A percentile compares a stretch with the other conserved stretches of the same genome.
phyloP scores from a whole-genome alignment of 1,140 invertebrate species.

The Drosophila asahinai region DNA sequence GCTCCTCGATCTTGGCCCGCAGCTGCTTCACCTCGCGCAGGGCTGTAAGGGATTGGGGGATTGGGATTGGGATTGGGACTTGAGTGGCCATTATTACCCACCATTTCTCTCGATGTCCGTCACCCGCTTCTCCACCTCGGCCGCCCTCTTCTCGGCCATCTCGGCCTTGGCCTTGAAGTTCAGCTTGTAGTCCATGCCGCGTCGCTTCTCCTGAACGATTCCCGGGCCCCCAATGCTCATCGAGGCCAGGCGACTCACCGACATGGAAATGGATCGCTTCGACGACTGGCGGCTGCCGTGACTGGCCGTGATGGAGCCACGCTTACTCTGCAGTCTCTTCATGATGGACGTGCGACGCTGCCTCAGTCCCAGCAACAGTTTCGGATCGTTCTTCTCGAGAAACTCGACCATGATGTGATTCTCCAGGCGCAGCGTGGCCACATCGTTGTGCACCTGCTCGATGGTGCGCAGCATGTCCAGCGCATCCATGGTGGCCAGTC shows the following conservation, averaged over 20 bases:
- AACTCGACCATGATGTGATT: slow-evolving; percentile 77
- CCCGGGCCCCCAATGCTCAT: neutral
- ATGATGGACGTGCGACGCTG: slow-evolving; percentile 66
- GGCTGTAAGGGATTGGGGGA: slow-evolving; percentile 33
- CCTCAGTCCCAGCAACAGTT: slow-evolving; percentile 63
- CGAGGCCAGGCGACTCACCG: slow-evolving; percentile 18
- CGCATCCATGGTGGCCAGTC: slow-evolving; percentile 51
- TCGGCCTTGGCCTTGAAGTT: slow-evolving; percentile 78
- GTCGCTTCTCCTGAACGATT: slow-evolving; percentile 30
- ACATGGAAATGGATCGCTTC: slow-evolving; percentile 63
- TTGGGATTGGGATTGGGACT: neutral
- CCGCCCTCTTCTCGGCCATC: slow-evolving; percentile 69
- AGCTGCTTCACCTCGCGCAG: slow-evolving; percentile 70
- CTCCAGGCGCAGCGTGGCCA: slow-evolving; percentile 66
- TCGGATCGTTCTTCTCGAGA: slow-evolving; percentile 81
- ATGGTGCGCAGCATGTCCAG: slow-evolving; percentile 70
- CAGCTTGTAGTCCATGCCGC: slow-evolving; percentile 53
- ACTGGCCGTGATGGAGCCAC: neutral
- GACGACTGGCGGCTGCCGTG: slow-evolving; percentile 53
- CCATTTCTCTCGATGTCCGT: slow-evolving; percentile 73
- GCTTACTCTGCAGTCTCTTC: slow-evolving; percentile 31
- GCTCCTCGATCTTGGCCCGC: slow-evolving; percentile 75
- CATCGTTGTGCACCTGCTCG: slow-evolving; percentile 57
- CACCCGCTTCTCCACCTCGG: slow-evolving; percentile 73
- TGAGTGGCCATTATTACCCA: neutral